phyloP scores from a whole-genome alignment of 2,113 vertebrate genomes.

The Indri indri region DNA sequence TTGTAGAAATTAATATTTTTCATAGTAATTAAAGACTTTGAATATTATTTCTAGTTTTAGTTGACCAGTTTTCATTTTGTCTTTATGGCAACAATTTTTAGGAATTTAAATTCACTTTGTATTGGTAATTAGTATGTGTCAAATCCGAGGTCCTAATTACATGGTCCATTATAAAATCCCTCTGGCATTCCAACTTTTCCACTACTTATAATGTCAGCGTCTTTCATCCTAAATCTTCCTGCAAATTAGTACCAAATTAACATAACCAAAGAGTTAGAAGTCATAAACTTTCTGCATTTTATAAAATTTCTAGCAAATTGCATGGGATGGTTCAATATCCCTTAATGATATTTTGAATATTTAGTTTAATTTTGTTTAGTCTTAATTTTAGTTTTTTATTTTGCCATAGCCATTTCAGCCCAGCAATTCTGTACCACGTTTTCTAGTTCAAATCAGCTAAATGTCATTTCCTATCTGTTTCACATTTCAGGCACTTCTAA shows the following conservation, averaged over 20 bases:
- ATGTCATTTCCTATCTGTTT: background rate
- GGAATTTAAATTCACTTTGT: slow-evolving; percentile 15
- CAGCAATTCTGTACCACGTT: background rate
- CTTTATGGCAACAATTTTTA: background rate
- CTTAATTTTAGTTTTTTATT: background rate
- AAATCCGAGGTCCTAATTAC: background rate
- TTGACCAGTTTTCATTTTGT: slow-evolving; percentile 30
- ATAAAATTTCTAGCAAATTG: background rate
- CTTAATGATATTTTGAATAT: background rate
- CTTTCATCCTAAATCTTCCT: background rate
- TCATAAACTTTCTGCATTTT: background rate
- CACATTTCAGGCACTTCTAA: background rate
- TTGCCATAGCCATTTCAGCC: background rate
- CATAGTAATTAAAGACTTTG: background rate
- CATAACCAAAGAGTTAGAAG: background rate
- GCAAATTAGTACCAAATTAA: background rate
- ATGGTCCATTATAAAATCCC: background rate
- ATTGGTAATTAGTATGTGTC: background rate
- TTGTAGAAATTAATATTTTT: background rate
- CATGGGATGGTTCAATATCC: background rate
- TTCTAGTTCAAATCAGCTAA: background rate
- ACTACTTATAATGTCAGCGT: background rate
- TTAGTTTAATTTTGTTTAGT: background rate
- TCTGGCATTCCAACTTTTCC: background rate
- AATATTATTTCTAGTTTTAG: background rate